Evolutionary conservation across 1,140 invertebrate genomes (phyloP), one percentile per base, ranked within the genome.

Genomic region (Anagrus nilaparvatae): DNA sequence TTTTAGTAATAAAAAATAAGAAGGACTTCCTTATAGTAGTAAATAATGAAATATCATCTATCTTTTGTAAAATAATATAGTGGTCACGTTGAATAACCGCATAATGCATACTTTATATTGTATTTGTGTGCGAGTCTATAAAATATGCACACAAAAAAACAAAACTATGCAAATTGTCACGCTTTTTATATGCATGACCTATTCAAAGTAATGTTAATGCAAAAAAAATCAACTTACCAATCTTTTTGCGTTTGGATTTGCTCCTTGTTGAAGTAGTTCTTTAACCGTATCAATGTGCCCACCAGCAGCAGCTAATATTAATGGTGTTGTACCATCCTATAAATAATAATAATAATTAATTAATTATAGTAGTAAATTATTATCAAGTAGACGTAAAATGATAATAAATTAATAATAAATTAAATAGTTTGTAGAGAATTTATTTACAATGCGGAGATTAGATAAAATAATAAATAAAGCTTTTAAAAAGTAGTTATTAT

Each of bases 241-340:
- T 66, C 90, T 75, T 51, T 81, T 77, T 21, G 81, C 77, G 54
- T 79, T 78, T 2, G 87, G 77, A 71, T 94, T 84, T 3, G 89
- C 90, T 36, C 89, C 89, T 71, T 94, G 87, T 49, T 87, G 81
- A 40, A 94, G 63, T 43, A 95, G 67, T 66, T 93, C 87, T 51
- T 76, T 67, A 5, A 91, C 88, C 61, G 87, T 90, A 17, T 89
- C 81, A 37, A 82, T 73, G 63, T 94, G 86, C 3, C 90, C 89
- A 63, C 86, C 85, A 14, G 87, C 89, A 4, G 88, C 81, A 16
- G 90, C 82, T 50, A 94, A 72, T 55, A 94, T 90, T 34, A 94
- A 72, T 7, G 91, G 89, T 12, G 91, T 93, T 16, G 89, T 94
- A 32, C 87, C 88, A 67, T 94, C 90, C 91, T 95, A 63, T 7